phyloP scores from a whole-genome alignment of 2,888 invertebrate genomes.

The Oscheius sp. region DNA sequence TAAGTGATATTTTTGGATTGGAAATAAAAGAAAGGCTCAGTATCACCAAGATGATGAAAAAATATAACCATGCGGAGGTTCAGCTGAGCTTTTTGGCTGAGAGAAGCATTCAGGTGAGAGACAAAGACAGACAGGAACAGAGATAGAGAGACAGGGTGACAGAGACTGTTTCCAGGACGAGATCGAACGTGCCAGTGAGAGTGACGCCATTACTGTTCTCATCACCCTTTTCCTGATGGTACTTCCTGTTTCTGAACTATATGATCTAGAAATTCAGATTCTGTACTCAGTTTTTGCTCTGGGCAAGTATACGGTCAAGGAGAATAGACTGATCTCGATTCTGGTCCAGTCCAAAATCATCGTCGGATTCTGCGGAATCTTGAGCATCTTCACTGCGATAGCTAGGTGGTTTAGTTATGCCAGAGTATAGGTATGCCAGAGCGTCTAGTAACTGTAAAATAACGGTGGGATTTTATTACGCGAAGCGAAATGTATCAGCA shows the following conservation, averaged over 20 bases:
- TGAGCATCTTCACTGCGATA: slow-evolving; percentile 87
- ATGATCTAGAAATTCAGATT: slow-evolving; percentile 76
- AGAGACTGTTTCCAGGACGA: slow-evolving; percentile 82
- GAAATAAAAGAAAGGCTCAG: neutral
- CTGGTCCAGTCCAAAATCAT: slow-evolving; percentile 86
- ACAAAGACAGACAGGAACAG: neutral
- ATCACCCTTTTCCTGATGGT: slow-evolving; percentile 88
- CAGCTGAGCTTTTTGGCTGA: slow-evolving; percentile 76
- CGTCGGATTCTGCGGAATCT: slow-evolving; percentile 86
- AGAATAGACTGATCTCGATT: slow-evolving; percentile 60
- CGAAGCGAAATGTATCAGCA: too few relatives aligned
- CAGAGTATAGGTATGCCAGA: too few relatives aligned
- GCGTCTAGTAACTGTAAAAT: too few relatives aligned
- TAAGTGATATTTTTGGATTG: neutral
- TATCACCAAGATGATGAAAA: slow-evolving; percentile 75
- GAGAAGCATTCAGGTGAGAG: slow-evolving; percentile 65
- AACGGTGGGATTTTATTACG: too few relatives aligned
- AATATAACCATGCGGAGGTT: slow-evolving; percentile 61
- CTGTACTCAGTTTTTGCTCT: slow-evolving; percentile 87
- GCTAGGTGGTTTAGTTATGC: slow-evolving; percentile 74
- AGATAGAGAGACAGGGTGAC: neutral
- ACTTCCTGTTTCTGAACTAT: neutral
- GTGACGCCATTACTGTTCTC: slow-evolving; percentile 86
- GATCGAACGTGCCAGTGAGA: slow-evolving; percentile 84
- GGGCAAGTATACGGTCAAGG: slow-evolving; percentile 80